Percentiles rank a stretch among this genome's conserved stretches.
phyloP scores from a whole-genome alignment of 2,888 invertebrate genomes.

The Spodoptera littoralis region DNA sequence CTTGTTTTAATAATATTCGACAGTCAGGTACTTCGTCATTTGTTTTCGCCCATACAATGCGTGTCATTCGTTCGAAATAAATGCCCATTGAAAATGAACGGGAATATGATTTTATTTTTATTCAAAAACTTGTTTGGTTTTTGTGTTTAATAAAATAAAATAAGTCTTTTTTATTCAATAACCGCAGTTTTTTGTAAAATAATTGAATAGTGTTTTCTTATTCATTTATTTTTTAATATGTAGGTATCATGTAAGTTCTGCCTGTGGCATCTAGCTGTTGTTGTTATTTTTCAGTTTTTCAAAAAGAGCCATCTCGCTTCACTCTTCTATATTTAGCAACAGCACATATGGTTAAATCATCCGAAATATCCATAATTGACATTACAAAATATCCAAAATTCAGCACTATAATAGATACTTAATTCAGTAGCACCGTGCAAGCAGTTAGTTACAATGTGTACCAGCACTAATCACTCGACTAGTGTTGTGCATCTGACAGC shows the following conservation, averaged over 20 bases:
- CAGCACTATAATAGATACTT: conserved; percentile 3
- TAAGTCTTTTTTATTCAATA: too few relatives aligned
- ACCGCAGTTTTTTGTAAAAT: too few relatives aligned
- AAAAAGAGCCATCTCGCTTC: too few relatives aligned
- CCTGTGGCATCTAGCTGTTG: too few relatives aligned
- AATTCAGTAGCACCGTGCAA: conserved; percentile 57
- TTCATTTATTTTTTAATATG: too few relatives aligned
- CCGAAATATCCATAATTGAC: neutral
- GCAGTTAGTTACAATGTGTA: conserved; percentile 77
- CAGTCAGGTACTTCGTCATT: conserved; percentile 6
- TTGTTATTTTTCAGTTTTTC: too few relatives aligned
- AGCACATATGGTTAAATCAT: too few relatives aligned
- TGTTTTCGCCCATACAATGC: conserved; percentile 13
- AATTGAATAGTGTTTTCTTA: too few relatives aligned
- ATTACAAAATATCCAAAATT: conserved; percentile 24
- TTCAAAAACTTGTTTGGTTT: neutral
- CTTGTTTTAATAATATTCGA: conserved; percentile 15
- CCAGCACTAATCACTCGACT: conserved; percentile 75
- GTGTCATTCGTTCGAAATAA: conserved; percentile 15
- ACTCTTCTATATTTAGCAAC: too few relatives aligned
- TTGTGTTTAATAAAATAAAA: neutral
- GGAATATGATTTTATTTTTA: neutral
- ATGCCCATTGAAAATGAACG: neutral
- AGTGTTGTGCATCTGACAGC: conserved; percentile 72
- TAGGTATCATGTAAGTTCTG: too few relatives aligned